Conservation (phyloP, 2,888 invertebrate genomes). For the Corbicula japonica region DNA sequence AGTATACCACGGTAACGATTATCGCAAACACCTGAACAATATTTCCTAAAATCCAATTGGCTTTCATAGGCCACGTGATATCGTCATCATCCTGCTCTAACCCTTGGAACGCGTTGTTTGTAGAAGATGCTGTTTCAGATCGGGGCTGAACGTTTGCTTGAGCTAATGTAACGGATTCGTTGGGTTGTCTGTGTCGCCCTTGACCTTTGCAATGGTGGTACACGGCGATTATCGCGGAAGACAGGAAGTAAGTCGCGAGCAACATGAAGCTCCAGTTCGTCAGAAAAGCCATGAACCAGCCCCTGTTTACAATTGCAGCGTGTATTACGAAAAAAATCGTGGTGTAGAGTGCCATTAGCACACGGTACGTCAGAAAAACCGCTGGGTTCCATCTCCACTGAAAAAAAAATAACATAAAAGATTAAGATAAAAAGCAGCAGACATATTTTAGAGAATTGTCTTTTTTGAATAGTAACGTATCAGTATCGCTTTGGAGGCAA, state of each 20-base stretch:
- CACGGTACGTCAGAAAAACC: conserved; percentile 61
- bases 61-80: conserved; percentile 71
- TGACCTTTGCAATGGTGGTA: background rate
- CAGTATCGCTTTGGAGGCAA: too few relatives aligned
- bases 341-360: conserved; percentile 57
- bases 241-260: conserved; percentile 75
- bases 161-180: background rate
- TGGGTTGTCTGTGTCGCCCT: background rate
- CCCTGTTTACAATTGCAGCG: conserved; percentile 3
- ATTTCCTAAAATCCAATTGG: conserved; percentile 76
- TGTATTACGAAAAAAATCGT: conserved; percentile 39
- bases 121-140: background rate
- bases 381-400: conserved; percentile 68
- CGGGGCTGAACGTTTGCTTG: background rate
- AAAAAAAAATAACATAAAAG: conserved; percentile 47
- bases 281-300: conserved; percentile 75
- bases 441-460: too few relatives aligned
- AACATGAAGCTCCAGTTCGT: conserved; percentile 83
- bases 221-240: conserved; percentile 44
- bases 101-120: background rate
- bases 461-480: too few relatives aligned
- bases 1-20: conserved; percentile 80
- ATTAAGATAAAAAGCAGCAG: too few relatives aligned
- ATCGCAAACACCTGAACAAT: conserved; percentile 70
- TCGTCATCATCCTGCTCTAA: background rate